Evolutionary conservation across 2,113 vertebrate genomes (phyloP).

Genomic region (Strix uralensis): DNA sequence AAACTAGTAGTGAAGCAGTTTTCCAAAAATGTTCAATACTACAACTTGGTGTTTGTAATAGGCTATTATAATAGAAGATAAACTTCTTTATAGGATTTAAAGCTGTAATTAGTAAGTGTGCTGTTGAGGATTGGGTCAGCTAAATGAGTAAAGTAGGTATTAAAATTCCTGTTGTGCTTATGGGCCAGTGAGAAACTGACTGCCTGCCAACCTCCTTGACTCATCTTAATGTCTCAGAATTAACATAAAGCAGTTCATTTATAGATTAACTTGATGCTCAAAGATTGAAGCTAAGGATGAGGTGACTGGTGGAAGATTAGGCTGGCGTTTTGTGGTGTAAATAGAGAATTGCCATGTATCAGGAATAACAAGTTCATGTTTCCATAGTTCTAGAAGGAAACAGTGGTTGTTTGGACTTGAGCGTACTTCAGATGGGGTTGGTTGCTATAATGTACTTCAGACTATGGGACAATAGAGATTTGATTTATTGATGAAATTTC

Average conservation of each 20-base stretch:
- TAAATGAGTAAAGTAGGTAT: constrained; percentile 18
- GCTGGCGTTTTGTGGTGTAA: neutral
- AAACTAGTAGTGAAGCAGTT: neutral
- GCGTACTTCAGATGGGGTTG: neutral
- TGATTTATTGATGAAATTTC: neutral
- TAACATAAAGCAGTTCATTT: constrained; percentile 18
- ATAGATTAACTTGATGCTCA: neutral
- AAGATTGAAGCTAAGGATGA: neutral
- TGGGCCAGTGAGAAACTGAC: neutral
- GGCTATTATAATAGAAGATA: constrained; percentile 12
- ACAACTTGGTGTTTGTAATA: neutral
- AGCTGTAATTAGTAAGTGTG: constrained; percentile 1
- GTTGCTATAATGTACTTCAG: neutral
- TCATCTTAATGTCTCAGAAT: constrained; percentile 1
- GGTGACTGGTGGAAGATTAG: neutral
- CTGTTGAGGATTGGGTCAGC: constrained; percentile 15
- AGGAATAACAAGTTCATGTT: neutral
- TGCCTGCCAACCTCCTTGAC: constrained; percentile 40
- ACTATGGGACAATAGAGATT: neutral
- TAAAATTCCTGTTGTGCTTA: constrained; percentile 50
- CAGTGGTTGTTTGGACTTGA: neutral
- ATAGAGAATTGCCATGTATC: neutral
- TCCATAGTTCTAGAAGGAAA: neutral
- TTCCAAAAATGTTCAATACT: neutral
- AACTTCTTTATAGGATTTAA: constrained; percentile 35